Base-by-base conservation (phyloP, 2,797 vertebrate genomes). In the Phoeniculus purpureus region DNA sequence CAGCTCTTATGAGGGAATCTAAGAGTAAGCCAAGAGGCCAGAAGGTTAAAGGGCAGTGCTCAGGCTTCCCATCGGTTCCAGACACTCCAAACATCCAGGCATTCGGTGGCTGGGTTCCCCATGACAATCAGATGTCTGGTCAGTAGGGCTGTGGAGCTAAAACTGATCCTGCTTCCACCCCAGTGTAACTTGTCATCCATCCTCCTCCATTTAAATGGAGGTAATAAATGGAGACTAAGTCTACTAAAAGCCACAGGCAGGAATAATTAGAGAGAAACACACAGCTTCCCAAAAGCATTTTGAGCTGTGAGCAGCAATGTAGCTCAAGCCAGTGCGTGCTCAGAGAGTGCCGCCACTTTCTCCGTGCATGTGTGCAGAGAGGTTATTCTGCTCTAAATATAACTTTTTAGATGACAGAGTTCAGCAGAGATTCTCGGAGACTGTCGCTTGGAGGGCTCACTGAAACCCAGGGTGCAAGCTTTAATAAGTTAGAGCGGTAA, bases 31-130 rank as follows among this genome's bases (percentile, higher is more conserved):
- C 75, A 95, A 91, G 88, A 90, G 89, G 90, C 84, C 84, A 87
- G 72, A 59, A 94, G 92, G 92, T 94, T 96, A 96, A 96, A 95
- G 92, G 86, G 86, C 94, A 92, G 37, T 0, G 15, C 75, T 93
- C 86, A 94, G 79, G 78, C 90, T 95, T 93, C 81, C 75, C 70
- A 76, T 87, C 47, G 4, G 68, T 31, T 95, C 83, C 75, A 77
- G 65, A 68, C 32, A 85, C 68, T 77, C 84, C 84, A 93, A 92
- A 87, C 47, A 90, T 54, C 84, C 31, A 77, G 48, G 75, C 50
- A 79, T 92, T 94, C 81, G 82, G 78, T 61, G 81, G 72, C 72
- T 81, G 51, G 90, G 92, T 89, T 65, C 72, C 90, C 85, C 47
- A 67, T 74, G 81, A 72, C 77, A 93, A 72, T 89, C 84, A 92